Conservation (phyloP, 2,113 vertebrate genomes). For the Clarias gariepinus region DNA sequence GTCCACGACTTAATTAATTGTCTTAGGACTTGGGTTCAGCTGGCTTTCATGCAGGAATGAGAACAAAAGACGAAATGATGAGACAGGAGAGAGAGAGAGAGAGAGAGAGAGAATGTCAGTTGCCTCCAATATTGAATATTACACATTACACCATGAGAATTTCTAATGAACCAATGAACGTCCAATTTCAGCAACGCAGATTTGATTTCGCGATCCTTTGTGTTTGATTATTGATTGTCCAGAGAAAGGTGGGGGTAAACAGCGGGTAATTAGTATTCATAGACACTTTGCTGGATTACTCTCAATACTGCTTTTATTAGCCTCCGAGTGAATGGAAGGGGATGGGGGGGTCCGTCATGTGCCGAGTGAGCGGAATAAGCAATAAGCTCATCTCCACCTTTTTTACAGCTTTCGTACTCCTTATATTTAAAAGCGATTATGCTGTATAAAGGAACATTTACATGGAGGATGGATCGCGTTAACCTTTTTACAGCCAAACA, state of each 20-base stretch:
- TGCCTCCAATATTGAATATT: conserved; percentile 71
- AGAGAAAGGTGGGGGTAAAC: conserved; percentile 71
- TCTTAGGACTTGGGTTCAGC: conserved; percentile 63
- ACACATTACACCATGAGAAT: conserved; percentile 64
- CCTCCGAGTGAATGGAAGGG: conserved; percentile 57
- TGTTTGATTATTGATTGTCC: conserved; percentile 77
- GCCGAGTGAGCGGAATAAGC: conserved; percentile 58
- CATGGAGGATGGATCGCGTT: conserved; percentile 22
- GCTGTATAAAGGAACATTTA: conserved; percentile 24
- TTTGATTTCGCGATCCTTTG: conserved; percentile 69
- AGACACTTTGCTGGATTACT: conserved; percentile 69
- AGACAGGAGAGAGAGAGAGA: conserved; percentile 39
- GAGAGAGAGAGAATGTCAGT: conserved; percentile 38
- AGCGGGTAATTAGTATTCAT: conserved; percentile 78
- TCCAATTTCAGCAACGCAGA: conserved; percentile 69
- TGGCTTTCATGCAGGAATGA: conserved; percentile 56
- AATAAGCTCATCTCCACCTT: conserved; percentile 36
- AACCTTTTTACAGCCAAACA: conserved; percentile 27
- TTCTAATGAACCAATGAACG: conserved; percentile 67
- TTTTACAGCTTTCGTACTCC: conserved; percentile 29
- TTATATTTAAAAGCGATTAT: conserved; percentile 41
- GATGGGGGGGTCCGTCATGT: conserved; percentile 50
- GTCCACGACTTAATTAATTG: conserved; percentile 67
- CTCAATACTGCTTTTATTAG: conserved; percentile 67
- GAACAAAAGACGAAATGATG: conserved; percentile 66